phyloP scores from a whole-genome alignment of 2,113 vertebrate genomes.

The Grallaria varia region DNA sequence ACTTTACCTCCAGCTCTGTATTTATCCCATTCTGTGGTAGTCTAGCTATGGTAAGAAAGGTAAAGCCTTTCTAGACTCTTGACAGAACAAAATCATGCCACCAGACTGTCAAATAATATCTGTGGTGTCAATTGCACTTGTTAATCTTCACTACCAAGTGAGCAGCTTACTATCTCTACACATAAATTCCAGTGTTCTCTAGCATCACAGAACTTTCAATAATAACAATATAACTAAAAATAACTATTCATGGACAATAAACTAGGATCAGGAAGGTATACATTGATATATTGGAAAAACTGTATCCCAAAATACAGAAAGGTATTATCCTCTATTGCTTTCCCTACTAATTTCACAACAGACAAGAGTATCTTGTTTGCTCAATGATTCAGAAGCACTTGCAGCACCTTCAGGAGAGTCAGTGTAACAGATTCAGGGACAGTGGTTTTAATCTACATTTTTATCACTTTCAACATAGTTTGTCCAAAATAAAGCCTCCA shows the following conservation, averaged over 20 bases:
- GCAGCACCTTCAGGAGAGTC: neutral
- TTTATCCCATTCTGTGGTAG: neutral
- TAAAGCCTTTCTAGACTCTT: neutral
- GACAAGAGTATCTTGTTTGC: neutral
- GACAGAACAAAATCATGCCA: neutral
- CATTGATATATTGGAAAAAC: neutral
- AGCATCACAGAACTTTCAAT: neutral
- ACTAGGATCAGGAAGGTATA: neutral
- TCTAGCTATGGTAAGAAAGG: neutral
- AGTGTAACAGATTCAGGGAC: neutral
- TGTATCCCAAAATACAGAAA: neutral
- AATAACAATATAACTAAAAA: neutral
- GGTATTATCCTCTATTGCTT: neutral
- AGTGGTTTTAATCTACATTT: neutral
- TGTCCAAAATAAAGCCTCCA: neutral
- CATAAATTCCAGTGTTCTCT: neutral
- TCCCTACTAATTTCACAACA: neutral
- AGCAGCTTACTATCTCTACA: neutral
- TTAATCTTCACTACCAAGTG: neutral
- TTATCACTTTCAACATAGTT: neutral
- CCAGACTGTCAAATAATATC: neutral
- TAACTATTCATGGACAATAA: neutral
- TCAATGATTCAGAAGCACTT: neutral
- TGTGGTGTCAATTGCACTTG: neutral
- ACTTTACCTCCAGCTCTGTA: neutral